Conservation (phyloP, 2,888 invertebrate genomes). For the Lepidonotus clava region DNA sequence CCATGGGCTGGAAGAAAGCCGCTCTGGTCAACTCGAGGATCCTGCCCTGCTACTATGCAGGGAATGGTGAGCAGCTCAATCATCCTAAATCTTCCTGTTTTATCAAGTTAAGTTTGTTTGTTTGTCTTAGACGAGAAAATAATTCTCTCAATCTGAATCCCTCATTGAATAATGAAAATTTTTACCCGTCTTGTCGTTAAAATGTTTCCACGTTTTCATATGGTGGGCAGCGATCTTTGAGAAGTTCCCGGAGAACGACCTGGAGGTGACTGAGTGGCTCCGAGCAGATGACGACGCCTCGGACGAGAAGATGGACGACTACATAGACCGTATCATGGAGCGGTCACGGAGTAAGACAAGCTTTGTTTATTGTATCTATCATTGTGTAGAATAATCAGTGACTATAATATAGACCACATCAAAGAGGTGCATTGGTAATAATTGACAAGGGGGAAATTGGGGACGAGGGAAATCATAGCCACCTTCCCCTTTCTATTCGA, state of each 20-base stretch:
- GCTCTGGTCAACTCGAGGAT: background rate
- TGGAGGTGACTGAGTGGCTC: constrained; percentile 24
- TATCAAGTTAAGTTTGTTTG: background rate
- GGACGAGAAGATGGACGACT: background rate
- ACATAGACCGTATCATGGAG: constrained; percentile 4
- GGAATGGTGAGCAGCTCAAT: background rate
- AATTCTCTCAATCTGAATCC: no score
- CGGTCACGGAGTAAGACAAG: background rate
- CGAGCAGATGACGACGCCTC: background rate
- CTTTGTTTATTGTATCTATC: background rate
- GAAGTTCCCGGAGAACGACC: background rate
- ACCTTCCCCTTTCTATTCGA: no score
- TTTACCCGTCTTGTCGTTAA: no score
- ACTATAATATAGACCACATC: no score
- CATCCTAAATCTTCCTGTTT: background rate
- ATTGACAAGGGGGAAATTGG: no score
- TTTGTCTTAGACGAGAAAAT: no score
- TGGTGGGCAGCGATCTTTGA: background rate
- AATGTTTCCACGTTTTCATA: no score
- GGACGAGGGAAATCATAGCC: no score
- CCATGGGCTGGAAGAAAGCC: constrained; percentile 13
- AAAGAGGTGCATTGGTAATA: no score
- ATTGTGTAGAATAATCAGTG: no score
- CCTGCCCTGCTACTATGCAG: background rate
- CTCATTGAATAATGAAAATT: no score